These are phyloP conservation scores for Cladopsammia gracilis DNA, from an alignment of 64 coral and sea anemone genomes.

Conservation along the genomic window DNA sequence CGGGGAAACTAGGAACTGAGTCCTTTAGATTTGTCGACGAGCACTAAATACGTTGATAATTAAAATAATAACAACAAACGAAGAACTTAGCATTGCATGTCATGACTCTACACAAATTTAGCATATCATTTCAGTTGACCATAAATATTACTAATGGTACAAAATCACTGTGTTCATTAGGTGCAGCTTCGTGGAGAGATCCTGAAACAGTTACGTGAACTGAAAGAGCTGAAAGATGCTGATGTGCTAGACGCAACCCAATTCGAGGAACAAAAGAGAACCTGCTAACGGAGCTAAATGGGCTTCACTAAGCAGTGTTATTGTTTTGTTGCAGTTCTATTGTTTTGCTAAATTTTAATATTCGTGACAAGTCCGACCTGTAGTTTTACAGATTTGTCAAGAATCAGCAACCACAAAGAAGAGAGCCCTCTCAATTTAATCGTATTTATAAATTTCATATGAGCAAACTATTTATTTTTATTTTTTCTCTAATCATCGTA, in stretches of 20 bases:
- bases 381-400: too few relatives aligned
- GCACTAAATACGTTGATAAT: not conserved
- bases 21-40: not conserved
- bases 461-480: too few relatives aligned
- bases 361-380: too few relatives aligned
- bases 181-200: constrained; percentile 14
- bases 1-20: not conserved
- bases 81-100: too few relatives aligned
- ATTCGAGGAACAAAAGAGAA: constrained; percentile 6
- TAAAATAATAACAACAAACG: not conserved
- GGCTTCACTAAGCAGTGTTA: not conserved
- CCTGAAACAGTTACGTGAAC: constrained; percentile 25
- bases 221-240: constrained; percentile 43
- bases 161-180: not conserved
- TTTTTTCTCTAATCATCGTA: too few relatives aligned
- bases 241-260: not conserved
- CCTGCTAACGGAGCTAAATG: constrained; percentile 13
- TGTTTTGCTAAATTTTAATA: too few relatives aligned
- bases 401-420: too few relatives aligned
- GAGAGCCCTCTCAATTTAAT: too few relatives aligned
- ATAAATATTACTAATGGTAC: not conserved
- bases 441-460: too few relatives aligned
- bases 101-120: too few relatives aligned
- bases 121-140: not conserved
- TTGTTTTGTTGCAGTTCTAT: not conserved